A percentile compares a stretch with the other conserved stretches of the same genome.
phyloP scores from a whole-genome alignment of 1,140 invertebrate species.

The Temnothorax curvispinosus region DNA sequence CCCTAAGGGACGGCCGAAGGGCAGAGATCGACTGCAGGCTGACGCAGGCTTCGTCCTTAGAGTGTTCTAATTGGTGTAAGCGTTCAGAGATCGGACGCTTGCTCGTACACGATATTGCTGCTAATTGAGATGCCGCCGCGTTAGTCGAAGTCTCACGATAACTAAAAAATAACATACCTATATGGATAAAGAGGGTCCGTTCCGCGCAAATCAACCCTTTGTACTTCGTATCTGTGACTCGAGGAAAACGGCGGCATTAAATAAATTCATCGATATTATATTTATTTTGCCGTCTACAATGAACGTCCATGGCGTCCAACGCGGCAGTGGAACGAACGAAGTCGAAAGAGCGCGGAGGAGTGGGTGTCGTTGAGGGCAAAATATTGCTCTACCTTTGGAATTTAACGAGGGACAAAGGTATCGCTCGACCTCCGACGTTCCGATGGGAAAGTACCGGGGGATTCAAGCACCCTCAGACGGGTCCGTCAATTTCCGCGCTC shows the following conservation, averaged over 20 bases:
- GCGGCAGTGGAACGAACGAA: not conserved
- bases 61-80: slow-evolving; percentile 69
- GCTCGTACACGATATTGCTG: slow-evolving; percentile 44
- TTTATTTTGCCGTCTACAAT: slow-evolving; percentile 16
- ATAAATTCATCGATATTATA: slow-evolving; percentile 42
- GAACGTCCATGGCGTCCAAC: not conserved
- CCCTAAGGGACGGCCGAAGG: slow-evolving; percentile 68
- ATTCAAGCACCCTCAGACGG: slow-evolving; percentile 72
- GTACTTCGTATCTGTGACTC: not conserved
- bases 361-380: slow-evolving; percentile 29
- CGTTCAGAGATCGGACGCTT: slow-evolving; percentile 49
- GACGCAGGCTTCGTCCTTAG: slow-evolving; percentile 64
- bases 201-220: not conserved
- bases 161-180: slow-evolving; percentile 23
- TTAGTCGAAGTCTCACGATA: not conserved
- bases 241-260: not conserved
- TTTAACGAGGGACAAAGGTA: slow-evolving; percentile 78
- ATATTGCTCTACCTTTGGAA: slow-evolving; percentile 72
- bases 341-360: not conserved
- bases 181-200: not conserved
- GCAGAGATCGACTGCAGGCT: slow-evolving; percentile 66
- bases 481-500: slow-evolving; percentile 76
- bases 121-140: slow-evolving; percentile 24
- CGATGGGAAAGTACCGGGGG: slow-evolving; percentile 63
- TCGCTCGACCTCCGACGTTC: slow-evolving; percentile 69